Base-by-base conservation (phyloP, 53 echinoderm and acorn worm species). In the Echinometra lucunter region DNA sequence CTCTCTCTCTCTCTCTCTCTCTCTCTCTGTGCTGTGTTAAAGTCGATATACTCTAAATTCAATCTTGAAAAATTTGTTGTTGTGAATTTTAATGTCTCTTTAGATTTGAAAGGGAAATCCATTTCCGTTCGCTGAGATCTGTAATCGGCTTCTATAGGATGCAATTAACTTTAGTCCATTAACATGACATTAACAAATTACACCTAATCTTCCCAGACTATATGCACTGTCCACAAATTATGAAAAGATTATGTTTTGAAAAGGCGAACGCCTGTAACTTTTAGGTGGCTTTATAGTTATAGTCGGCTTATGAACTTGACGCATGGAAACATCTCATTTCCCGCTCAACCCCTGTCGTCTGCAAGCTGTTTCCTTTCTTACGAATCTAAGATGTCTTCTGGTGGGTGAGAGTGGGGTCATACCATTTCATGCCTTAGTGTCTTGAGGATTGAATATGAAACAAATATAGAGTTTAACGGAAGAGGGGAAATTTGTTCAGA, bases 261-360 rank as follows among this genome's bases (percentile, higher is more conserved):
- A 78, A 78, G 78, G 4, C 11, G 42, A 23, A 78, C 42, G 78
- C 78, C 78, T 78, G 42, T 78, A 78, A 42, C 19, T n/a, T n/a
- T 21, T 23, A 78, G 78, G 23, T 56, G 88, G 42, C 83, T 21
- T 45, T n/a, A 82, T 82, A 45, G 18, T 56, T 34, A 55, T 13
- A 88, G 88, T 32, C 34, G 9, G 6, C 49, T 13, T 38, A n/a
- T 90, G 63, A 90, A 90, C 90, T 90, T 90, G 90, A 60, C 90
- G 63, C 90, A 19, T 90, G 90, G 90, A 90, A 90, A 25, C 90
- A 8, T 90, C 90, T 90, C 90, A 90, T 90, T 90, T 90, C 90
- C 90, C 90, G 90, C 90, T 32, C 90, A 90, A 60, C 63, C 44
- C 57, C 17, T 35, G 53, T 88, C 55, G 88, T 88, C 88, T 88